Evolutionary conservation across 2,888 invertebrate genomes (phyloP), one percentile per base, ranked within the genome.

Genomic region (Acanthococcus lagerstroemiae): DNA sequence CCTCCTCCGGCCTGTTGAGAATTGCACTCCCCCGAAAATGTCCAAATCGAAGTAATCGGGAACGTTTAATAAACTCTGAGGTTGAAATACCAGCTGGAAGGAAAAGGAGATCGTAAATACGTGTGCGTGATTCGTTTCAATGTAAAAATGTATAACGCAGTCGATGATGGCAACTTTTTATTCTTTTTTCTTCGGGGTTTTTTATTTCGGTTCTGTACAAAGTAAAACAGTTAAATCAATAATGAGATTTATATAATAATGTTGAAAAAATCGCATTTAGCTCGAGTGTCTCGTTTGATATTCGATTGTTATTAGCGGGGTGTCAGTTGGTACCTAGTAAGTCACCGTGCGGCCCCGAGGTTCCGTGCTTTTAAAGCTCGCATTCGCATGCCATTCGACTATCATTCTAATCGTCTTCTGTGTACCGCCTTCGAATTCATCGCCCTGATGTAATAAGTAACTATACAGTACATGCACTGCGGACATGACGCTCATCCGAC

Each of bases 281-380:
- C 44, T 58, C 50, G 26, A 61, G 50, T 61, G 50, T 61, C 50
- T 63, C 52, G 63, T 54, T 52, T 63, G 52, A 63, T 58, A 58
- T 58, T 58, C 46, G 58, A 58, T 58, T 58, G 37, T 63, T 63
- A 58, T 63, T 63, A 52, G 63, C 54, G 30, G 63, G 52, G 63
- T 63, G 54, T 63, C 63, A 63, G 63, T 44, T 63, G 52, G 63
- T 63, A 63, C 63, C 63, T 63, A 58, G 58, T 26, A 45, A 58
- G 46, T 44, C 46, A 44, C 26, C 26, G 46, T 58, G 46, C 45
- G 19, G 46, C 37, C 22, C 24, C 30, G 24, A 58, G 19, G 44
- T 46, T 26, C 46, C 25, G 45, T 24, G 25, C 46, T 37, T 58
- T 58, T 46, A 46, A 58, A 58, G 55, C 17, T 58, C 44, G 58